phyloP scores from a whole-genome alignment of 2,797 vertebrate genomes.

The Astyanax mexicanus region DNA sequence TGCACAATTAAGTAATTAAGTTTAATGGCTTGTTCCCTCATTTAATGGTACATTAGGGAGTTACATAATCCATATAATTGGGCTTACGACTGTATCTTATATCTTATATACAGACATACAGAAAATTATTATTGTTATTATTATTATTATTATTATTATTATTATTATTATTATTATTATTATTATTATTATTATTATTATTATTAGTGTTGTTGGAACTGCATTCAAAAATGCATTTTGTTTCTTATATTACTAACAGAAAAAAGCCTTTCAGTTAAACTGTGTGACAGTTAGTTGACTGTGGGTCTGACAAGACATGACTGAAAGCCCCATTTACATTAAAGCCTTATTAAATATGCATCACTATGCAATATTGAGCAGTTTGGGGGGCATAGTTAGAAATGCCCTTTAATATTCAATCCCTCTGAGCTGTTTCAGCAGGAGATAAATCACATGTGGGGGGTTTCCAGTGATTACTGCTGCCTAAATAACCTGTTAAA shows the following conservation, averaged over 20 bases:
- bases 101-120: too few species aligned
- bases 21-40: too few species aligned
- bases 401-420: constrained; percentile 53
- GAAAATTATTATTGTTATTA: too few species aligned
- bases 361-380: constrained; percentile 41
- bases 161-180: too few species aligned
- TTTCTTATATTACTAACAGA: neutral
- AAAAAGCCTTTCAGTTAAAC: neutral
- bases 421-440: constrained; percentile 26
- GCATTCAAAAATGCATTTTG: too few species aligned
- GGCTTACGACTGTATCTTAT: too few species aligned
- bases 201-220: too few species aligned
- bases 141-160: neutral
- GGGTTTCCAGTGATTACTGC: constrained; percentile 24
- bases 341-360: constrained; percentile 55
- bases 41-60: too few species aligned
- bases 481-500: constrained; percentile 41
- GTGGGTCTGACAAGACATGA: constrained; percentile 17
- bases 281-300: neutral
- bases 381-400: constrained; percentile 34
- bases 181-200: neutral
- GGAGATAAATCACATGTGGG: constrained; percentile 51
- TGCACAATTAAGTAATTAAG: too few species aligned
- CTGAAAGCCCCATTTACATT: constrained; percentile 40
- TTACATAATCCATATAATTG: too few species aligned